Conservation (phyloP, 2,888 invertebrate species). For the Folsomia manolachei region DNA sequence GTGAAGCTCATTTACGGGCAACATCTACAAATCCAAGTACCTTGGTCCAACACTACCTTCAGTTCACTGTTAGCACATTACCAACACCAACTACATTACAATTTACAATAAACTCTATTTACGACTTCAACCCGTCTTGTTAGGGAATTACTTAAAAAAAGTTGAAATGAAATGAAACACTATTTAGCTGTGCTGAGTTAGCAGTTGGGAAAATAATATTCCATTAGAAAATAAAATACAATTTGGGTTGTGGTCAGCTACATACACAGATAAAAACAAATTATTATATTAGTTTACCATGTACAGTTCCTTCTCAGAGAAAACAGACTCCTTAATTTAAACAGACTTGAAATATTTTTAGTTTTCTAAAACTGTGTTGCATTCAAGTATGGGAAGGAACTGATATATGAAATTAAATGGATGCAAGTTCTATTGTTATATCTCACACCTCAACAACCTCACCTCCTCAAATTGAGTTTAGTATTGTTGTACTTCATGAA, state of each 20-base stretch:
- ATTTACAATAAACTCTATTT: not conserved
- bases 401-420: not conserved
- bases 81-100: constrained; percentile 3
- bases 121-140: not conserved
- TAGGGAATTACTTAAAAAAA: not conserved
- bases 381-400: not conserved
- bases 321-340: not conserved
- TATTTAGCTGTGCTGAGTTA: not conserved
- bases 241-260: not conserved
- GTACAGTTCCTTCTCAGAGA: not conserved
- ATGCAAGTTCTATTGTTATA: not conserved
- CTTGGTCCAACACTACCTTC: not conserved
- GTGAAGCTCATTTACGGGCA: constrained; percentile 38
- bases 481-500: not conserved
- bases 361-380: not conserved
- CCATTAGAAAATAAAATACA: constrained; percentile 1
- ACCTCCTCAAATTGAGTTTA: not conserved
- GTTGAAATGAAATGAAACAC: not conserved
- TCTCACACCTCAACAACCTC: not conserved
- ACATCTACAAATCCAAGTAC: not conserved
- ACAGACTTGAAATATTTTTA: not conserved
- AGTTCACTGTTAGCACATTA: constrained; percentile 8
- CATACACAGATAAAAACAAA: not conserved
- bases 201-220: not conserved
- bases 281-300: not conserved